Evolutionary conservation across 2,888 invertebrate genomes (phyloP).

Genomic region (Noctua pronuba): DNA sequence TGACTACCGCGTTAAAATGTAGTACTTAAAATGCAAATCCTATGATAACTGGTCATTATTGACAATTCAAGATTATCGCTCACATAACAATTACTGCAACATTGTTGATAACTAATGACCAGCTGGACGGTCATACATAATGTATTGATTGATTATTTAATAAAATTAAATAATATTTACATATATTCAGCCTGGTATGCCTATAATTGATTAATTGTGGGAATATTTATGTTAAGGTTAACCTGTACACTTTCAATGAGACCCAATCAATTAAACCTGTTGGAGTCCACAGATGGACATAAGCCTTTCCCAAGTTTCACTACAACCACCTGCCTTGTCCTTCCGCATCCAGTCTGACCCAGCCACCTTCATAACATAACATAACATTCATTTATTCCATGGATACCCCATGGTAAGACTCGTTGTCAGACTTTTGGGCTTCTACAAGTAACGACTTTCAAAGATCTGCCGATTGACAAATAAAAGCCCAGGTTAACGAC

Average conservation of each 20-base stretch:
- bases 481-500: neutral
- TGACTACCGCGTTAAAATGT: no score
- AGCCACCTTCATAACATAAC: neutral
- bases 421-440: neutral
- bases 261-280: neutral
- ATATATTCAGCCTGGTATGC: slow-evolving; percentile 9
- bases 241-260: neutral
- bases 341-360: neutral
- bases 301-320: neutral
- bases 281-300: neutral
- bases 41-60: neutral
- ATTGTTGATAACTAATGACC: slow-evolving; percentile 25
- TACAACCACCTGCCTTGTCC: neutral
- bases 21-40: slow-evolving; percentile 19
- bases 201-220: slow-evolving; percentile 14
- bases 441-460: neutral
- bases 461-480: neutral
- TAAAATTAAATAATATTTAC: slow-evolving; percentile 5
- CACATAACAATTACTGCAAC: slow-evolving; percentile 24
- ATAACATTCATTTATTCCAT: no score
- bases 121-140: slow-evolving; percentile 25
- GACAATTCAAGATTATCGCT: slow-evolving; percentile 29
- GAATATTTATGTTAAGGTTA: slow-evolving; percentile 18
- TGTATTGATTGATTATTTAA: slow-evolving; percentile 19
- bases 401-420: no score